These are phyloP conservation scores for Epizoanthus stellaris DNA, from an alignment of 92 coral and sea anemone species.

Conservation along the genomic window DNA sequence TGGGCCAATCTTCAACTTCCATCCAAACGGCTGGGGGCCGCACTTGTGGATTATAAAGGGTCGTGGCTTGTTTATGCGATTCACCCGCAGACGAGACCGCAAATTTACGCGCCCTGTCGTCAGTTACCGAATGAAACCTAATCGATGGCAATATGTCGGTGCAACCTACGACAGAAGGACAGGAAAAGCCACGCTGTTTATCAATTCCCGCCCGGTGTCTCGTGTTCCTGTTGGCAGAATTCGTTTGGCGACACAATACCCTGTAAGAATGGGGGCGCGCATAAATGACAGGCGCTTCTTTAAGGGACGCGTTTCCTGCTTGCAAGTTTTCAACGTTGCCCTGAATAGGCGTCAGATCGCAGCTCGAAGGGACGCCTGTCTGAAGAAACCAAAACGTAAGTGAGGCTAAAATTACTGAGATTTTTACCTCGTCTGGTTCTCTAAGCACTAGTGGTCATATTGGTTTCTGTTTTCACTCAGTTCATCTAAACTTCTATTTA, in stretches of 20 bases:
- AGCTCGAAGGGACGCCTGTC: slow-evolving; percentile 53
- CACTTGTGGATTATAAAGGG: slow-evolving; percentile 69
- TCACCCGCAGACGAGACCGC: slow-evolving; percentile 65
- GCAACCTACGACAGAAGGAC: slow-evolving; percentile 78
- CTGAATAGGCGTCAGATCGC: slow-evolving; percentile 51
- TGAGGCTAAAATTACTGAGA: not conserved
- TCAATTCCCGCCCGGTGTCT: slow-evolving; percentile 58
- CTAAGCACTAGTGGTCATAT: not conserved
- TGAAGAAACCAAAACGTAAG: slow-evolving; percentile 35
- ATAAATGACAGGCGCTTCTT: slow-evolving; percentile 59
- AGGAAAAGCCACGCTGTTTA: slow-evolving; percentile 78
- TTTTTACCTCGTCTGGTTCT: not conserved
- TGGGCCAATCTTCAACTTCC: slow-evolving; percentile 86
- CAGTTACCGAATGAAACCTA: slow-evolving; percentile 39
- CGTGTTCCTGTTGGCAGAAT: slow-evolving; percentile 44
- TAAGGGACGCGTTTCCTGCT: slow-evolving; percentile 72
- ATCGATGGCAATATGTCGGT: slow-evolving; percentile 89
- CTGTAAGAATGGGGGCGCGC: slow-evolving; percentile 74
- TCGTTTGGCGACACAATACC: slow-evolving; percentile 77
- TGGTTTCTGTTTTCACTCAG: no score
- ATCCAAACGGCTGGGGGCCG: slow-evolving; percentile 79
- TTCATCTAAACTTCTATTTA: no score
- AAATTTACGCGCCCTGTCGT: slow-evolving; percentile 40
- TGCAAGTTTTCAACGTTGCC: slow-evolving; percentile 70
- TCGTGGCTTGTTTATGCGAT: slow-evolving; percentile 59